A percentile compares a stretch with the other conserved stretches of the same genome.
These are phyloP conservation scores for Semnopithecus entellus DNA, from an alignment of 2,113 vertebrate species.

Conservation along the genomic window DNA sequence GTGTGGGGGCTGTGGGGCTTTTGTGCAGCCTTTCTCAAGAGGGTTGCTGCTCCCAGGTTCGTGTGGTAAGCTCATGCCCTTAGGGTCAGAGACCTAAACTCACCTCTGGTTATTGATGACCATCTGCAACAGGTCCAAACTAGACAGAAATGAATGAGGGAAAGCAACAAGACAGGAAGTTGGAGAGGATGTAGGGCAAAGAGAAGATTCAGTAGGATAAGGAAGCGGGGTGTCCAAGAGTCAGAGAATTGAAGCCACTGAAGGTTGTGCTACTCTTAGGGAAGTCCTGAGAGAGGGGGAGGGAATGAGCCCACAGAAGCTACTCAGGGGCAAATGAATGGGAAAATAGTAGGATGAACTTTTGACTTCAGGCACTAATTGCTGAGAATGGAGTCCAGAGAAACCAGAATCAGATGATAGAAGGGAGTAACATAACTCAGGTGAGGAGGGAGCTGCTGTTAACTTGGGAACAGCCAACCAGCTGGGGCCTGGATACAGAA, in stretches of 20 bases:
- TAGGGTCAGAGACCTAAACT: not conserved
- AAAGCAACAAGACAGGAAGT: not conserved
- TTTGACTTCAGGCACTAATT: not conserved
- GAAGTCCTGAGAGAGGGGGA: not conserved
- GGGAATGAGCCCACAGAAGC: not conserved
- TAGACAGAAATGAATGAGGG: not conserved
- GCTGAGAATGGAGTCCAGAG: not conserved
- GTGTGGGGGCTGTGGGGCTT: not conserved
- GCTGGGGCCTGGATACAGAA: not conserved
- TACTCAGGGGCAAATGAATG: not conserved
- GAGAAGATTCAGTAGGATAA: not conserved
- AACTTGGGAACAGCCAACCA: not conserved
- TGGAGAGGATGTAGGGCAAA: not conserved
- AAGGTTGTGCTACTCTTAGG: not conserved
- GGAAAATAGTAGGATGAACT: not conserved
- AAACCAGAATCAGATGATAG: not conserved
- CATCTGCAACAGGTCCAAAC: not conserved
- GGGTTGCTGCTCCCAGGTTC: not conserved
- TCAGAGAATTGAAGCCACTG: not conserved
- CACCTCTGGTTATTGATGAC: not conserved
- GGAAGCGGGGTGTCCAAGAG: accelerated
- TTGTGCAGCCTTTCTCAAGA: not conserved
- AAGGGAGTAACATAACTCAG: not conserved
- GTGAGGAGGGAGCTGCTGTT: not conserved
- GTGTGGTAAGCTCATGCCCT: not conserved